These are phyloP conservation scores for Oligia strigilis DNA, from an alignment of 2,888 invertebrate species.

Conservation along the genomic window DNA sequence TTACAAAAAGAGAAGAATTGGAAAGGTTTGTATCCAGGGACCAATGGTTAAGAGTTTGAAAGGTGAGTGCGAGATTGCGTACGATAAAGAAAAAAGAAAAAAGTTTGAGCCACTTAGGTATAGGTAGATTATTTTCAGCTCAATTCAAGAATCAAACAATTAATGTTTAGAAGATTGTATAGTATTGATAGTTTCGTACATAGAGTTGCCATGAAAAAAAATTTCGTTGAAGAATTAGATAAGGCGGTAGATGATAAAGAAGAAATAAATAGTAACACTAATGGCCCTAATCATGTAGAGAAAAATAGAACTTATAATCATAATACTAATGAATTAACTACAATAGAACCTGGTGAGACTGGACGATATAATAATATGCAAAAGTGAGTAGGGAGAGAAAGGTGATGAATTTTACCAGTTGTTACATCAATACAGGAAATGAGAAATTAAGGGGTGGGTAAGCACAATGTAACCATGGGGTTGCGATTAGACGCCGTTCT, in stretches of 20 bases:
- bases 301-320: not conserved
- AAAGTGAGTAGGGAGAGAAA: not conserved
- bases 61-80: not conserved
- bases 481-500: constrained; percentile 36
- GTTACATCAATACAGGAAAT: constrained; percentile 77
- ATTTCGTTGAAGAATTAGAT: not conserved
- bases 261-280: not conserved
- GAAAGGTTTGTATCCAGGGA: constrained; percentile 23
- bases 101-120: not conserved
- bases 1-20: constrained; percentile 45
- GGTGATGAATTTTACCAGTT: constrained; percentile 53
- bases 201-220: not conserved
- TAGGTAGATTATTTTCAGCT: not conserved
- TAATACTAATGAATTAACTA: not conserved
- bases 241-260: not conserved
- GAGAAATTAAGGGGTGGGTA: constrained; percentile 66
- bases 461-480: constrained; percentile 53
- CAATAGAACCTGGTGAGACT: not conserved
- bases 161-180: not conserved
- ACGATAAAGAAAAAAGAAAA: constrained; percentile 13
- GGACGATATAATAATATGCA: constrained; percentile 3
- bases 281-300: not conserved
- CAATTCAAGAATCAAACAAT: not conserved
- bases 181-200: not conserved
- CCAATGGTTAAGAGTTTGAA: constrained; percentile 15